These are phyloP conservation scores for Habrosyne pyritoides DNA, from an alignment of 2,888 invertebrate species.

Conservation along the genomic window DNA sequence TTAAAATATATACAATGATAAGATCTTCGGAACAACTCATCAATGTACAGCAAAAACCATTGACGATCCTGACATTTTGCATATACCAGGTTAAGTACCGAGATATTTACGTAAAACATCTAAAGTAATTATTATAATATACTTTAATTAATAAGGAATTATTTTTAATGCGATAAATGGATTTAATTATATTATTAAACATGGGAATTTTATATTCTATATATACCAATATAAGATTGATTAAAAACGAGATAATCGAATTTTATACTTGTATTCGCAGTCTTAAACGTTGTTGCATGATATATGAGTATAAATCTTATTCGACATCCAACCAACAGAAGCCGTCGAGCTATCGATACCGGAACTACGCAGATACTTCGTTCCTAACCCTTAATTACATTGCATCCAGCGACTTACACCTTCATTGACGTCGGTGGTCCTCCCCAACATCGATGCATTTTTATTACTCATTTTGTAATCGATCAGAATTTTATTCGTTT, in stretches of 20 bases:
- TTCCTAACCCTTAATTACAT: conserved; percentile 60
- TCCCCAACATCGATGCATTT: conserved; percentile 25
- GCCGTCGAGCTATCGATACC: conserved; percentile 43
- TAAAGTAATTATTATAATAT: not conserved
- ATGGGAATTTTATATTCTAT: not conserved
- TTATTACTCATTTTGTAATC: not conserved
- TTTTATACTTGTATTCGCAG: not conserved
- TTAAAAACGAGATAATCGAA: not conserved
- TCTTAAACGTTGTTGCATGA: conserved; percentile 34
- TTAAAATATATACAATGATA: not conserved
- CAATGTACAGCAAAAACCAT: not conserved
- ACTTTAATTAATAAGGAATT: not conserved
- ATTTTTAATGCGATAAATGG: not conserved
- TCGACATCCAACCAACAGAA: conserved; percentile 24
- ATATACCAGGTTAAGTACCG: not conserved
- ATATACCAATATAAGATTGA: not conserved
- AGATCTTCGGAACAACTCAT: not conserved
- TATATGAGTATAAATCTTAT: conserved; percentile 38
- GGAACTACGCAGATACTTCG: conserved; percentile 62
- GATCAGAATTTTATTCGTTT: not conserved
- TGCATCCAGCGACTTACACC: conserved; percentile 43
- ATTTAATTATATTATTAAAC: not conserved
- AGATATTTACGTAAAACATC: not conserved
- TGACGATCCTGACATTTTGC: not conserved
- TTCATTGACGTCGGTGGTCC: conserved; percentile 54